Percentiles rank a stretch among this genome's conserved stretches.
These are phyloP conservation scores for Philonicus albiceps DNA, from an alignment of 2,888 invertebrate species.

Conservation along the genomic window DNA sequence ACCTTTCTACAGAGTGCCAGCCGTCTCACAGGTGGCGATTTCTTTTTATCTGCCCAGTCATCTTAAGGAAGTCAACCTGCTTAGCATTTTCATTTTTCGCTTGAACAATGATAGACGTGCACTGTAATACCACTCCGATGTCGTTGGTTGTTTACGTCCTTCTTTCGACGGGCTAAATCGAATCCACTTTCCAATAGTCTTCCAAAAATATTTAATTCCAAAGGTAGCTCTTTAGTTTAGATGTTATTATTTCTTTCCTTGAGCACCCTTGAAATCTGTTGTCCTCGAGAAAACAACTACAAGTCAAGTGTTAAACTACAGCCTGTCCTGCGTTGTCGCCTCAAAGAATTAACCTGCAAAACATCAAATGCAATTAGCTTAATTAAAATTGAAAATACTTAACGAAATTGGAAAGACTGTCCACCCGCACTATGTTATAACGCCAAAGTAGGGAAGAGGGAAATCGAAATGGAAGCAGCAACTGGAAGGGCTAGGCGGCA, in stretches of 20 bases:
- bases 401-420: not conserved
- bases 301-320: not conserved
- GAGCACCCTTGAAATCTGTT: not conserved
- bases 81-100: not conserved
- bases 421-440: not conserved
- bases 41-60: not conserved
- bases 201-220: too few species aligned
- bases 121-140: not conserved
- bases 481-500: not conserved
- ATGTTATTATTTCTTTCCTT: not conserved
- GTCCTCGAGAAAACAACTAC: not conserved
- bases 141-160: not conserved
- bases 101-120: not conserved
- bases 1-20: not conserved
- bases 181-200: not conserved
- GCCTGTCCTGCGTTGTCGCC: not conserved
- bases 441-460: not conserved
- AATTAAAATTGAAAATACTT: conserved; percentile 26
- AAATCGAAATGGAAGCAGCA: not conserved
- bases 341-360: conserved; percentile 26
- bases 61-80: not conserved
- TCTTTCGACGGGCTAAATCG: not conserved
- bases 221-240: not conserved
- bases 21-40: not conserved
- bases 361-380: conserved; percentile 33